Conservation (phyloP, 1,140 invertebrate genomes). For the Macrosteles quadrilineatus region DNA sequence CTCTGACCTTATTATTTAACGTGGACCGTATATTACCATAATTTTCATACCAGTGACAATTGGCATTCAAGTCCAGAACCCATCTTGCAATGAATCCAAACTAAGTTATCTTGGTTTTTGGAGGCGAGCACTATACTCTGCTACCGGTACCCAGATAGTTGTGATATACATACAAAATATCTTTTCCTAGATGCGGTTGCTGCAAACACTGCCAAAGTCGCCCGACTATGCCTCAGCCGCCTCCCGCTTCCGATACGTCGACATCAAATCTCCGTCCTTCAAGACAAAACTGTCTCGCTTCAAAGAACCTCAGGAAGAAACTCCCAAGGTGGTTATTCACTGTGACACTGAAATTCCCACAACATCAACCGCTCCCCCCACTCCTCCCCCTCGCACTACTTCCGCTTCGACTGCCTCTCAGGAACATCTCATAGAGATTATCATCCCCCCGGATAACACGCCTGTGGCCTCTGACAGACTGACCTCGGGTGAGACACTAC, state of each 20-base stretch:
- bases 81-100: too few species aligned
- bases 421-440: constrained; percentile 36
- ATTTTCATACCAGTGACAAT: too few species aligned
- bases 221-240: constrained; percentile 14
- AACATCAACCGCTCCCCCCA: background rate
- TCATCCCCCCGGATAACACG: constrained; percentile 31
- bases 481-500: background rate
- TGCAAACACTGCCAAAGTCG: constrained; percentile 27
- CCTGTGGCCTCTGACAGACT: background rate
- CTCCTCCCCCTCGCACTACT: too few species aligned
- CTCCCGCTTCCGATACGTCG: constrained; percentile 39
- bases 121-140: too few species aligned
- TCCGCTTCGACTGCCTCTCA: too few species aligned
- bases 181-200: background rate
- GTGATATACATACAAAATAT: too few species aligned
- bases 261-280: constrained; percentile 39
- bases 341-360: constrained; percentile 23
- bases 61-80: too few species aligned
- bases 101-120: too few species aligned
- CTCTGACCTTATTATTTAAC: too few species aligned
- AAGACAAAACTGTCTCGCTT: constrained; percentile 35
- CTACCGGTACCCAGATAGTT: too few species aligned
- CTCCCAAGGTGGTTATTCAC: constrained; percentile 34
- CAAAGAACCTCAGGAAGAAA: constrained; percentile 31
- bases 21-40: too few species aligned